A percentile compares a stretch with the other conserved stretches of the same genome.
These are phyloP conservation scores for Noctua comes DNA, from an alignment of 2,888 invertebrate species.

Conservation along the genomic window DNA sequence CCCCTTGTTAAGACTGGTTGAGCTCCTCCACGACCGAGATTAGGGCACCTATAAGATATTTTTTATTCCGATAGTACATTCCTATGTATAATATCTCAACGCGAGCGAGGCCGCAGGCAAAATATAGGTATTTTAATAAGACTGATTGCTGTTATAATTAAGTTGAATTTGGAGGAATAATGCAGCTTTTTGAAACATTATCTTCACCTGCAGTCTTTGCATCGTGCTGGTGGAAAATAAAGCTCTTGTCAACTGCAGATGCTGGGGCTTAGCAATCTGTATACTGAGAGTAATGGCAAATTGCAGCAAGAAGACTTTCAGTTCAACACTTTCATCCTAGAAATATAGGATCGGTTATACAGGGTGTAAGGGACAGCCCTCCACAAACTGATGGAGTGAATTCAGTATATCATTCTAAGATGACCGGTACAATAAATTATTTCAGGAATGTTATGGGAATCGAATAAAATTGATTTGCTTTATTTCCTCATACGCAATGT, in stretches of 20 bases:
- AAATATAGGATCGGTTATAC: not conserved
- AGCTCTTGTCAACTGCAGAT: constrained; percentile 2
- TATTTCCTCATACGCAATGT: no score
- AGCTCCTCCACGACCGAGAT: not conserved
- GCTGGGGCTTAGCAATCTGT: not conserved
- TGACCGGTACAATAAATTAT: no score
- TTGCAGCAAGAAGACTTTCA: not conserved
- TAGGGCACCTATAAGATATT: not conserved
- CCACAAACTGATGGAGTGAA: no score
- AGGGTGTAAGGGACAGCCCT: no score
- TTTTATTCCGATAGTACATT: not conserved
- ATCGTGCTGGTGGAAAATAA: not conserved
- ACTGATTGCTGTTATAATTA: constrained; percentile 34
- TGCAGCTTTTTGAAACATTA: constrained; percentile 3
- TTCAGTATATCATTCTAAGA: no score
- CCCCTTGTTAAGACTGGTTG: not conserved
- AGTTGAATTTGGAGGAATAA: constrained; percentile 2
- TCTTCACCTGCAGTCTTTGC: constrained; percentile 30
- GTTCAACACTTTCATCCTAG: not conserved
- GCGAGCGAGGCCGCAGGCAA: not conserved
- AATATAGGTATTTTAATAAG: constrained; percentile 4
- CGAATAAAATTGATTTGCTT: no score
- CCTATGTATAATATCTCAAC: not conserved
- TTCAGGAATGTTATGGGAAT: no score
- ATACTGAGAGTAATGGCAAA: not conserved